Base-by-base conservation (phyloP, 2,797 vertebrate genomes). In the Neopelma chrysocephalum region DNA sequence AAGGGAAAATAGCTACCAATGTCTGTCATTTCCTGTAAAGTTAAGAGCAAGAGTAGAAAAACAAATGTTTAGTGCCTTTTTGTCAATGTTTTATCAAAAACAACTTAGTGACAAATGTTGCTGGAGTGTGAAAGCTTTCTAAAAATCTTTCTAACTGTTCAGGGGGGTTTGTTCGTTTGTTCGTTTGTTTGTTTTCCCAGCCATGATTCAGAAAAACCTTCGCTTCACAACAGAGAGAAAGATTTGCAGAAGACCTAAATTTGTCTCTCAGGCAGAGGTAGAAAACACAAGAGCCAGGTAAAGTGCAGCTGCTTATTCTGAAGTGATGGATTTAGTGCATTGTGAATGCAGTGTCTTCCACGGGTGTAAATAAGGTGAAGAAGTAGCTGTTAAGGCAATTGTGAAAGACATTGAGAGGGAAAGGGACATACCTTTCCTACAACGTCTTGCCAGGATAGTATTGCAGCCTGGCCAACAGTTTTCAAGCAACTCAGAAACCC, bases 211-310 rank as follows among this genome's bases (percentile, higher is more conserved):
- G 98, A 97, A 98, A 95, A 99, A 99, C 88, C 2, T 98, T 8
- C 90, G 11, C n/a, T 98, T 94, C 73, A 93, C 90, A 70, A 99
- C 98, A n/a, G 86, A 95, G 94, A 98, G 98, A 87, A 96, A 94
- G 20, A 94, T 99, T 95, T 97, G 98, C 69, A 98, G 99, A 81
- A 98, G 99, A 95, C 99, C 99, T 62, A 95, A 85, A 88, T 99
- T 99, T 53, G 91, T 99, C n/a, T 98, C 98, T 40, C 72, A 91
- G 22, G 68, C 97, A 48, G 98, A 99, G 15, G 97, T 99, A 85
- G 98, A 98, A 81, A 65, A 75, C 14, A 97, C 93, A 90, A 97
- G 87, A 69, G 94, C 81, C 26, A 98, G 98, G 98, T 99, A 97
- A 91, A 70, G 11, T 60, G 54, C 36, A 79, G 4, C 47, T 82